phyloP scores from a whole-genome alignment of 2,113 vertebrate species.

The Clarias macrocephalus region DNA sequence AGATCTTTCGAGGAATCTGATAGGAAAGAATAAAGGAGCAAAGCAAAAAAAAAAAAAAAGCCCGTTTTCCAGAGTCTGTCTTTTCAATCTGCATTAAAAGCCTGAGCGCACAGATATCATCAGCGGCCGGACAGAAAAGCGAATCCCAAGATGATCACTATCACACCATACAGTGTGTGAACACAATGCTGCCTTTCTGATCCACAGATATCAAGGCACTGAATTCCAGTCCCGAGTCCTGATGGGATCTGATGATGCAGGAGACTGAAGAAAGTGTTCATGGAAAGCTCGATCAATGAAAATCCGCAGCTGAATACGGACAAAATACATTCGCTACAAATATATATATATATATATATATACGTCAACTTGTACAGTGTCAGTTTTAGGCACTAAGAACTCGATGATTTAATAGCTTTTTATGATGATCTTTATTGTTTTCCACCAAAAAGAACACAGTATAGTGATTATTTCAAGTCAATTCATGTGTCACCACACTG shows the following conservation, averaged over 20 bases:
- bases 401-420: no score
- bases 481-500: no score
- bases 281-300: background rate
- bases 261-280: background rate
- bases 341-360: no score
- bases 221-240: background rate
- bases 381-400: no score
- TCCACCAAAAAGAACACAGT: no score
- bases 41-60: no score
- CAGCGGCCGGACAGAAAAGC: background rate
- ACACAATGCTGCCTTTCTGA: slow-evolving; percentile 1
- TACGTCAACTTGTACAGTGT: background rate
- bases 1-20: background rate
- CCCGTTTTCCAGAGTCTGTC: background rate
- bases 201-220: background rate
- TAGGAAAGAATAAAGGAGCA: background rate
- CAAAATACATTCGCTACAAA: background rate
- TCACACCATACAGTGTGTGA: background rate
- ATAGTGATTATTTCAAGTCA: no score
- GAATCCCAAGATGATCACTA: background rate
- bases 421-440: no score
- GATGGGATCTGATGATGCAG: background rate
- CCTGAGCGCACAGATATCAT: background rate
- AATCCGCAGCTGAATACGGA: background rate
- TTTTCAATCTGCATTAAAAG: background rate